Base-by-base conservation (phyloP, 2,888 invertebrate species). In the Branchipolynoe longqiensis region DNA sequence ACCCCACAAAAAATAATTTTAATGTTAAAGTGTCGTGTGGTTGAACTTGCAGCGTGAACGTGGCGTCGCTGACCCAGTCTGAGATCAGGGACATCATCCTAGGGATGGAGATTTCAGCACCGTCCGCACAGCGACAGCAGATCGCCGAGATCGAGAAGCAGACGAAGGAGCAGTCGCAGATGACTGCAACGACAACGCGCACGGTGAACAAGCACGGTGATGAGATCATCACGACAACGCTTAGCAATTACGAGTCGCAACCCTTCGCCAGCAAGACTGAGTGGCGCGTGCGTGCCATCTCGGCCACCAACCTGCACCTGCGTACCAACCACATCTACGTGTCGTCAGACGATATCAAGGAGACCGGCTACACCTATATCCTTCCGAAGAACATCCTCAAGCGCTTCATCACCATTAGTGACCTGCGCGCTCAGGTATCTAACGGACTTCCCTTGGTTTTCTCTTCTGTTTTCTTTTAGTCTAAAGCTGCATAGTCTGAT, bases 141-240 rank as follows among this genome's bases (percentile, higher is more conserved):
- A 99, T 99, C 91, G 99, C 99, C 1, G 99, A 99, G 94, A 99
- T 99, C 90, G 99, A 99, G 94, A 99, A 99, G 93, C 99, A 99
- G 95, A 99, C 99, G 74, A 99, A 99, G 94, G 99, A 99, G 93
- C 99, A 99, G 94, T 94, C 94, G 28, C 99, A 99, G 94, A 95
- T 99, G 64, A 99, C 99, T 0, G 99, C 99, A 0, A 99, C 99
- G 0, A 99, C 99, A 0, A 99, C 99, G 0, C 95, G 98, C 87
- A 99, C 99, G 0, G 99, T 99, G 82, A 99, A 99, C 95, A 99
- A 99, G 93, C 99, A 99, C 92, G 99, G 99, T 25, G 99, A 99
- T 92, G 99, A 99, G 95, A 99, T 99, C 90, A 99, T 99, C 90
- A 99, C 99, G 0, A 97, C 98, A 0, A 99, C 99, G 0, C 99